Evolutionary conservation across 2,888 invertebrate species (phyloP), one percentile per base, ranked within the genome.

Genomic region (Leucozona laternaria): DNA sequence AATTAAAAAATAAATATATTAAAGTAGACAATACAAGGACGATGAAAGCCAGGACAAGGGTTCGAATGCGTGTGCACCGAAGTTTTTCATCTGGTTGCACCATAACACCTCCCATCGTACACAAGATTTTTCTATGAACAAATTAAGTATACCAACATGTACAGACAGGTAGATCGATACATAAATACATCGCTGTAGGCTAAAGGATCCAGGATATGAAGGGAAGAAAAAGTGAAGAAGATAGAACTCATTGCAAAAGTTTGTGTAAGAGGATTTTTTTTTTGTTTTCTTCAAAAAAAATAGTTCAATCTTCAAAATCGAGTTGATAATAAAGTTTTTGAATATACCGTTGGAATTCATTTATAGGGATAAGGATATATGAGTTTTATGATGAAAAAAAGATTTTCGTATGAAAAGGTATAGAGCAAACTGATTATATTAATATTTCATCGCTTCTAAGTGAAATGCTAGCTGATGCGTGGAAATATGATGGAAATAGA

Each of bases 191-290:
- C 17, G 45, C 11, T 55, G 0, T 57, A 48, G 64, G 57, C 64
- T 28, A 5, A 7, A 20, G 20, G 28, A 64, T n/a, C n/a, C 4
- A 8, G 2, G 8, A 11, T 5, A 25, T 20, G 7, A 5, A 10
- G 3, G 28, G 2, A 57, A 60, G 2, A 57, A 60, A 48, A 37
- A 57, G 22, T 7, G 5, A 34, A n/a, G 45, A 82, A 58, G 37
- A 40, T 31, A 17, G 40, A 72, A 40, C 55, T 78, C 73, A 83
- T 73, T 70, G 78, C 48, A 70, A 73, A 79, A 83, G 75, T 80
- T 80, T 15, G 17, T 50, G 34, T 15, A 7, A 37, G 64, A 68
- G 58, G 45, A n/a, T 78, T 78, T 73, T 57, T 22, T 40, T 25
- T 60, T 40, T 60, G 40, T 13, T 8, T 6, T 40, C 15, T 15